Conservation (phyloP, 1,140 invertebrate species). For the Rhizoglyphus robini region DNA sequence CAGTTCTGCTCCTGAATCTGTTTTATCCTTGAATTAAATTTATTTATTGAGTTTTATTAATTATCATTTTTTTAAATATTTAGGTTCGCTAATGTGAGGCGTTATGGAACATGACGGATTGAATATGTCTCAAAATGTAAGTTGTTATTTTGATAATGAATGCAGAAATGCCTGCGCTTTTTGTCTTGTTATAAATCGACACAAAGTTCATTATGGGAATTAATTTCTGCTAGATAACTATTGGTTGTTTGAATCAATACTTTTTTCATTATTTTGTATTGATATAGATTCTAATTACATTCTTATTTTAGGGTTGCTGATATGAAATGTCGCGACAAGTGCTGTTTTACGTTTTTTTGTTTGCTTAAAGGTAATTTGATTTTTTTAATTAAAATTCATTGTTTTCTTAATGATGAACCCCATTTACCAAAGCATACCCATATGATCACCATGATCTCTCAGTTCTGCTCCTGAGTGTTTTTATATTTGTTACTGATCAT, state of each 20-base stretch:
- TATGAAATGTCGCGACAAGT: not conserved
- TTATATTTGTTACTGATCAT: no score
- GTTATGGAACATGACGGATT: no score
- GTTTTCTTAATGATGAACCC: not conserved
- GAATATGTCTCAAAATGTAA: not conserved
- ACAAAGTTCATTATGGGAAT: not conserved
- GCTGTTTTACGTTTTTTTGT: not conserved
- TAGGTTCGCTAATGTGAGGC: no score
- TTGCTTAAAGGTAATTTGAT: no score
- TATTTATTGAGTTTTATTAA: not conserved
- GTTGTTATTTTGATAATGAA: not conserved
- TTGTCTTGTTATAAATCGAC: not conserved
- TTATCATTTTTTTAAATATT: not conserved
- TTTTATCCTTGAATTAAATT: not conserved
- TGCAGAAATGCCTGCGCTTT: conserved; percentile 15
- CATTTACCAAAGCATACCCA: not conserved
- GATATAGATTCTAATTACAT: not conserved
- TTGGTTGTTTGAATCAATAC: conserved; percentile 1
- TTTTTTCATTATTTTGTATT: not conserved
- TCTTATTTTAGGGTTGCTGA: not conserved
- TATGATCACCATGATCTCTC: not conserved
- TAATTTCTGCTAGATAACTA: not conserved
- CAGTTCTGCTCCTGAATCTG: conserved; percentile 3
- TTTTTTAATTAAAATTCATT: not conserved
- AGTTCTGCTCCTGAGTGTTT: conserved; percentile 7